Base-by-base conservation (phyloP, 2,797 vertebrate species). In the Uromys caudimaculatus region DNA sequence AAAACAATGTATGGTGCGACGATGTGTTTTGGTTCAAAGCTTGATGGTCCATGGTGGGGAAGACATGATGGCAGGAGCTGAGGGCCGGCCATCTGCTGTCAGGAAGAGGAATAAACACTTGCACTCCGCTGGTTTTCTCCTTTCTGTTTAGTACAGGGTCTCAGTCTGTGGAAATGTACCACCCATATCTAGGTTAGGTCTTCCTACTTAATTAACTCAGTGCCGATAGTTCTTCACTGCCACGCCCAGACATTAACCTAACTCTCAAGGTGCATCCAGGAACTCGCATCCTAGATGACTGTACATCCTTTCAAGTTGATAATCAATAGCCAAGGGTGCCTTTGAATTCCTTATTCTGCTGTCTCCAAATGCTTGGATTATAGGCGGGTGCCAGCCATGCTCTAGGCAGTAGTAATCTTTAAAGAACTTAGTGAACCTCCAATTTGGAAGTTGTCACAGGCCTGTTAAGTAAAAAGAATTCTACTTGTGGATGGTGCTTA, bases 401-500 rank as follows among this genome's bases (percentile, higher is more conserved):
- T n/a, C 32, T 14, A 52, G 84, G 35, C 60, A 71, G 8, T 79
- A 58, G 7, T 79, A 52, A 35, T 73, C 69, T 90, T 67, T 29
- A 64, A 71, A 85, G 35, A 21, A n/a, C 75, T 73, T 24, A 38
- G 13, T 54, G 58, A 16, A 60, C 76, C 23, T 54, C 47, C n/a
- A 69, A 38, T 32, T 83, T 97, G 67, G 24, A 54, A 89, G 60
- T 90, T 88, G 50, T 62, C 87, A 50, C n/a, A 95, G 54, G 52
- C 71, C 32, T 13, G 35, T 32, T 69, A 64, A 35, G 44, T 86
- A 54, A 82, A 83, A 78, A 76, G 86, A 82, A 13, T 56, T 93
- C 54, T 93, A 29, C 44, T 93, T 83, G 32, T 86, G 54, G 32
- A 60, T 93, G 82, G 41, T 81, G 47, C 58, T 89, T 94, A 89